These are phyloP conservation scores for Tyrannus savana DNA, from an alignment of 2,113 vertebrate genomes.

Conservation along the genomic window DNA sequence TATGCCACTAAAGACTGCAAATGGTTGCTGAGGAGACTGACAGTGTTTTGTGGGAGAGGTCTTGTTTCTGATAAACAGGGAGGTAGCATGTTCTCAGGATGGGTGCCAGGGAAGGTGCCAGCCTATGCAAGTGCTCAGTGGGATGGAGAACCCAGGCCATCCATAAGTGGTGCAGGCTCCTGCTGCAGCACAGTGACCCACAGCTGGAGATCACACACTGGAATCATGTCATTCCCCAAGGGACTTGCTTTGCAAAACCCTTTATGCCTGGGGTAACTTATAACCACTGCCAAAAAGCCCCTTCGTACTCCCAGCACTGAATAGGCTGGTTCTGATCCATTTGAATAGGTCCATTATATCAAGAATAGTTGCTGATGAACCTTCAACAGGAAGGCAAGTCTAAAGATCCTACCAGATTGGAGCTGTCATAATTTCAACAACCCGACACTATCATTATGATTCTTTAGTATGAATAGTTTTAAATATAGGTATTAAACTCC, in stretches of 20 bases:
- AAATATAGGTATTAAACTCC: neutral
- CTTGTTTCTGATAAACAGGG: neutral
- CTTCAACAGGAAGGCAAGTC: neutral
- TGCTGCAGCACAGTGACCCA: accelerated
- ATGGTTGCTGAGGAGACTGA: neutral
- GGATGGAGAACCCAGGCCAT: neutral
- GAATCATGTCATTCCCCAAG: neutral
- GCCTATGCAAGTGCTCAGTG: too few relatives aligned
- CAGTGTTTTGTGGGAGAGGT: neutral
- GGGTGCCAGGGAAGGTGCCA: neutral
- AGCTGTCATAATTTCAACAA: neutral
- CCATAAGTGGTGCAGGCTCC: neutral
- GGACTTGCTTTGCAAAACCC: neutral
- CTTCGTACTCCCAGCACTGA: neutral
- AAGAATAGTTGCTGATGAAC: neutral
- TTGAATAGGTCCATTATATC: neutral
- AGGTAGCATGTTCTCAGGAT: neutral
- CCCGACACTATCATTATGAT: neutral
- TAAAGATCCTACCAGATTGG: neutral
- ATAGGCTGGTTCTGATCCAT: neutral
- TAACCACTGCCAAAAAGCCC: neutral
- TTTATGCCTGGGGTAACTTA: neutral
- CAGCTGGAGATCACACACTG: neutral
- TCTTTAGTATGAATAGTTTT: neutral
- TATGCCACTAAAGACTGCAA: neutral